Evolutionary conservation across 2,888 invertebrate genomes (phyloP), one percentile per base, ranked within the genome.

Genomic region (Campopleginae sp.): DNA sequence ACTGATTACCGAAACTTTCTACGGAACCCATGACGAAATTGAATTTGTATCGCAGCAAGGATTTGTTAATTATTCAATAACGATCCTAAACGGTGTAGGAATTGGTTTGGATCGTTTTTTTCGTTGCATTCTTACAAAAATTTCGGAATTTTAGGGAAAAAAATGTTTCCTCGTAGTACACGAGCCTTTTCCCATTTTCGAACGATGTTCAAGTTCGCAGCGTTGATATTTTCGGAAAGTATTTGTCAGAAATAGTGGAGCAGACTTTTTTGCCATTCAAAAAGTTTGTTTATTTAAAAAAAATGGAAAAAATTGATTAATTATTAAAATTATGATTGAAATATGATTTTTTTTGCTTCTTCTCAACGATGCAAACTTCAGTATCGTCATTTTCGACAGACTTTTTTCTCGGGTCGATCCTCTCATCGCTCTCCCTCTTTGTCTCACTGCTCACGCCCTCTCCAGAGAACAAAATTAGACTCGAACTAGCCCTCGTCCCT

Each of bases 401-500:
- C 48, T 31, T n/a, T 31, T n/a, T 38, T 7, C 63, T 80, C 12
- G 14, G n/a, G 58, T 65, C 48, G n/a, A n/a, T 77, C 33, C 14
- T 33, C 44, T 72, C 31, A 38, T 23, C 65, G 7, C 44, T 63
- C 65, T 68, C 19, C 7, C 33, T 19, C 61, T 61, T 46, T 46
- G 44, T 58, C 77, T 42, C 66, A 31, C 42, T 33, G 33, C 68
- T 38, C 71, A 23, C 75, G 48, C 71, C 75, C 65, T 80, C 58
- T 63, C 71, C 23, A 58, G 54, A 12, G 75, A 66, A 80, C 80
- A 71, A 84, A 80, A 84, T 84, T 84, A 80, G 76, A 84, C 76
- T 76, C 75, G 75, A 42, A 46, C 80, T 76, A 66, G 76, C 70
- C 65, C 65, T 76, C 84, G 75, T 71, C 54, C 71, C 76, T 84